phyloP scores from a whole-genome alignment of 2,113 vertebrate genomes.

The Pipra filicauda region DNA sequence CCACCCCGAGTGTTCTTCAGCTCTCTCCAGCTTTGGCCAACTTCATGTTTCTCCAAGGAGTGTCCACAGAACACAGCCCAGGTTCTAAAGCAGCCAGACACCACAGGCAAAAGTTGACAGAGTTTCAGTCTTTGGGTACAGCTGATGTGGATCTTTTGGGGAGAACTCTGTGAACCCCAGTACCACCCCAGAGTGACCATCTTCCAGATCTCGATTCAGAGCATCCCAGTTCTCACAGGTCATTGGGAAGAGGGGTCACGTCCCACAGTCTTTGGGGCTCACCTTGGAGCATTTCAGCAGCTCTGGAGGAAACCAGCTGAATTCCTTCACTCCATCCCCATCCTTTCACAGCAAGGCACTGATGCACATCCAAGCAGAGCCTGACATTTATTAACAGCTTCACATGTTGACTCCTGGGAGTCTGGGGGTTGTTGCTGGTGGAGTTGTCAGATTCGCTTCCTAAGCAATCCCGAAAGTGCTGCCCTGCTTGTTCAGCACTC shows the following conservation, averaged over 20 bases:
- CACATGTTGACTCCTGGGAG: neutral
- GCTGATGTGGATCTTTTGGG: neutral
- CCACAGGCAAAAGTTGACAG: accelerated
- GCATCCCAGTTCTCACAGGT: neutral
- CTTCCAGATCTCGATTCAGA: accelerated
- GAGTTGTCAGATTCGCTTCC: neutral
- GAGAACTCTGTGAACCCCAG: neutral
- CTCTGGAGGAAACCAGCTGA: neutral
- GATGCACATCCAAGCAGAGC: neutral
- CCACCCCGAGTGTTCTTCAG: neutral
- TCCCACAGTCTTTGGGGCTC: neutral
- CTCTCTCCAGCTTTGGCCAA: neutral
- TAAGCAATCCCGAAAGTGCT: neutral
- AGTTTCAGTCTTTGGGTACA: neutral
- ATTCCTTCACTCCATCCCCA: neutral
- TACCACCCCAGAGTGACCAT: accelerated
- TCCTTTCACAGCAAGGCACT: neutral
- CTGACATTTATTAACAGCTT: neutral
- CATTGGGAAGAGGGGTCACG: accelerated
- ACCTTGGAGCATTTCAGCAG: neutral
- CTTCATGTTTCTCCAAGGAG: neutral
- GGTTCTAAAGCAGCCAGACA: neutral
- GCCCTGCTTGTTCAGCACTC: neutral
- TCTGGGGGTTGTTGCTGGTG: neutral
- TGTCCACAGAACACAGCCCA: neutral